These are phyloP conservation scores for Emydoidea blandingii DNA, from an alignment of 2,797 vertebrate species.

Conservation along the genomic window DNA sequence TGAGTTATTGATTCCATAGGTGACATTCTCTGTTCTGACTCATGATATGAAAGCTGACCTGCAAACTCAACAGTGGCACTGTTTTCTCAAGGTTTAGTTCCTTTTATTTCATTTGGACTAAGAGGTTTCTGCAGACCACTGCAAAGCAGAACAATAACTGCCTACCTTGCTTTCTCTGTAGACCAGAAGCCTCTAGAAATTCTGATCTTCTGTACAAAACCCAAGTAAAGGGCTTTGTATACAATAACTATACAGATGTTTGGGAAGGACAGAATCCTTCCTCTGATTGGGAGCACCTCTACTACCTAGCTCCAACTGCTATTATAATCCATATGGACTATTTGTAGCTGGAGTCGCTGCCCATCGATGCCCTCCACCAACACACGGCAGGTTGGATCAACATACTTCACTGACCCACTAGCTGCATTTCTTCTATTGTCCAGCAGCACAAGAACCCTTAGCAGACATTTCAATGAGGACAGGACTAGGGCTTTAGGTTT, in stretches of 20 bases:
- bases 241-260: neutral
- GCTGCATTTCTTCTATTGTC: neutral
- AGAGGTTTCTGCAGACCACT: neutral
- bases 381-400: neutral
- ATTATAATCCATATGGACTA: neutral
- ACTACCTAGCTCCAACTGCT: too few relatives aligned
- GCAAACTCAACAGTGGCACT: fast-evolving
- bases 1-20: too few relatives aligned
- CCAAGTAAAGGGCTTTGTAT: neutral
- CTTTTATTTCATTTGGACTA: neutral
- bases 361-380: neutral
- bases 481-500: neutral
- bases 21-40: too few relatives aligned
- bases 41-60: too few relatives aligned
- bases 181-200: neutral
- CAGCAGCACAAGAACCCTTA: neutral
- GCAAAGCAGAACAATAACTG: neutral
- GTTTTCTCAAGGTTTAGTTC: neutral
- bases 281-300: neutral
- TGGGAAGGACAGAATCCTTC: neutral
- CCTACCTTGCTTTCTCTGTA: fast-evolving
- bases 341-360: neutral
- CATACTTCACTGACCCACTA: neutral
- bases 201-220: neutral
- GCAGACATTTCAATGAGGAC: neutral